Conservation (phyloP, 2,113 vertebrate genomes). For the Raja brachyura region DNA sequence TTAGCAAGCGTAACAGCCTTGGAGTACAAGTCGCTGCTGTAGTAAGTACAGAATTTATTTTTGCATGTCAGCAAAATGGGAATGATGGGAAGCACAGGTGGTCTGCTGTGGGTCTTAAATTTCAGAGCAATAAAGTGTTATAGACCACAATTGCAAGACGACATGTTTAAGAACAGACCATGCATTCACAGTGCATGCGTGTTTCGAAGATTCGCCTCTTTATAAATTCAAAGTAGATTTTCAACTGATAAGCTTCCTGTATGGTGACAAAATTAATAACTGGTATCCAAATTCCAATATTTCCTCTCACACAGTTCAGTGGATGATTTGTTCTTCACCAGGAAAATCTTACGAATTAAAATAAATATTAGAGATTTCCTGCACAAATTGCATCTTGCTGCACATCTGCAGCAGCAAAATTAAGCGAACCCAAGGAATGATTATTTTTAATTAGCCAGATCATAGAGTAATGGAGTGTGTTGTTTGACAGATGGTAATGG, state of each 20-base stretch:
- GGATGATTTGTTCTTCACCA: not conserved
- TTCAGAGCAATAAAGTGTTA: no score
- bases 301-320: not conserved
- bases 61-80: no score
- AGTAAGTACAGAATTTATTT: no score
- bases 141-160: not conserved
- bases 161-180: not conserved
- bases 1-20: no score
- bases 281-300: not conserved
- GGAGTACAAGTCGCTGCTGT: no score
- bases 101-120: no score
- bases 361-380: conserved; percentile 22
- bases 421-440: conserved; percentile 22
- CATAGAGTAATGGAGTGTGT: conserved; percentile 19
- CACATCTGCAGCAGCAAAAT: conserved; percentile 14
- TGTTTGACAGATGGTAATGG: conserved; percentile 30
- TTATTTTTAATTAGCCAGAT: conserved; percentile 29
- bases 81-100: no score
- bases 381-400: conserved; percentile 25
- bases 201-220: not conserved
- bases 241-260: not conserved
- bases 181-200: not conserved
- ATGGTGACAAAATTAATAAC: not conserved
- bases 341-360: conserved; percentile 15
- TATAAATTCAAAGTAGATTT: not conserved